Evolutionary conservation across 2,888 invertebrate species (phyloP).

Genomic region (Aspidiotus rigidus): DNA sequence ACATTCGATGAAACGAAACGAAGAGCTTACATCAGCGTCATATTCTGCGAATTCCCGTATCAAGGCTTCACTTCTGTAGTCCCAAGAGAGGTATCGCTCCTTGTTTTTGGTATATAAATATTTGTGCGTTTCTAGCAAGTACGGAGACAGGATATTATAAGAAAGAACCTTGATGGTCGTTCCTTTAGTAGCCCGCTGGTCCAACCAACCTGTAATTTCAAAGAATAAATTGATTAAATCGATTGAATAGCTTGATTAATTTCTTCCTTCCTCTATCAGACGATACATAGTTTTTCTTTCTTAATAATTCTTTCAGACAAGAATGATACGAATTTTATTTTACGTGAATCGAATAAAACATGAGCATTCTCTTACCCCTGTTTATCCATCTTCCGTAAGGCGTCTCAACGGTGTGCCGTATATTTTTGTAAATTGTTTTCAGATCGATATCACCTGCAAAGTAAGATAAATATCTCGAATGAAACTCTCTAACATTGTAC

Average conservation of each 20-base stretch:
- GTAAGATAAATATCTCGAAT: too few species aligned
- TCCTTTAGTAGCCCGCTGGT: not conserved
- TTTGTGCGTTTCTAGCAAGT: constrained; percentile 61
- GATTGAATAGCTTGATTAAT: not conserved
- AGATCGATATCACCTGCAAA: too few species aligned
- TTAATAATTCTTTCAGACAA: not conserved
- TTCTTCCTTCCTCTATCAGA: not conserved
- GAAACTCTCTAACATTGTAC: too few species aligned
- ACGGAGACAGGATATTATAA: constrained; percentile 83
- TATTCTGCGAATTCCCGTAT: constrained; percentile 51
- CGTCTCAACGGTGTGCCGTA: too few species aligned
- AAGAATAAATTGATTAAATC: not conserved
- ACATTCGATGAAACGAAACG: not conserved
- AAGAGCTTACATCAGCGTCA: constrained; percentile 51
- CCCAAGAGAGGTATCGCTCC: constrained; percentile 57
- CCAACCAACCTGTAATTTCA: constrained; percentile 5
- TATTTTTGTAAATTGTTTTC: too few species aligned
- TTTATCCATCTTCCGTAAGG: constrained; percentile 25
- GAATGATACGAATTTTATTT: not conserved
- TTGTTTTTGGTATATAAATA: constrained; percentile 61
- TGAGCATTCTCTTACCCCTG: constrained; percentile 8
- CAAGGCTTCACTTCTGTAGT: constrained; percentile 52
- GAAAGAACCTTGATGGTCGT: constrained; percentile 30
- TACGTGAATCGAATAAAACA: not conserved
- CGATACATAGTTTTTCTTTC: not conserved